Evolutionary conservation across 1,140 invertebrate genomes (phyloP).

Genomic region (Gryon sp.): DNA sequence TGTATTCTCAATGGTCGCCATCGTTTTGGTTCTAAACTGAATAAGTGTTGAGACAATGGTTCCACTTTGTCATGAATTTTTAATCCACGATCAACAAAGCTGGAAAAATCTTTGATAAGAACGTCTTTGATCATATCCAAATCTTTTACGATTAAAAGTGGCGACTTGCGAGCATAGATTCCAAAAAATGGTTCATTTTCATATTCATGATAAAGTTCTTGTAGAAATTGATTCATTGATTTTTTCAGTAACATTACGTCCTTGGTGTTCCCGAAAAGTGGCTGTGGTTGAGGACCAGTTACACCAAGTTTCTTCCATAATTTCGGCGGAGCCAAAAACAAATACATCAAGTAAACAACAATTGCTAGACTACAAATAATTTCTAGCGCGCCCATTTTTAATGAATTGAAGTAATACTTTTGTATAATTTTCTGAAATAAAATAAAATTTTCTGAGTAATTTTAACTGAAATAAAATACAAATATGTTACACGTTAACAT

Average conservation of each 20-base stretch:
- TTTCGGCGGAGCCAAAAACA: conserved; percentile 39
- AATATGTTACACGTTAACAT: too few species aligned
- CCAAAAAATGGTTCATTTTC: conserved; percentile 75
- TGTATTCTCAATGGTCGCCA: conserved; percentile 80
- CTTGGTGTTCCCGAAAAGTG: conserved; percentile 70
- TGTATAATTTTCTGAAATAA: neutral
- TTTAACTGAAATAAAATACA: too few species aligned
- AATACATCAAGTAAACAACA: conserved; percentile 55
- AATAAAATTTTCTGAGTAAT: neutral
- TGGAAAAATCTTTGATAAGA: conserved; percentile 78
- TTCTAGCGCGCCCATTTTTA: conserved; percentile 42
- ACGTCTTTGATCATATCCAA: conserved; percentile 77
- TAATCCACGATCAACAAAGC: conserved; percentile 75
- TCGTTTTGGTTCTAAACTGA: conserved; percentile 69
- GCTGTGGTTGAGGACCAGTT: conserved; percentile 62
- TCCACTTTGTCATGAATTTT: conserved; percentile 68
- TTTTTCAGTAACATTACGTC: conserved; percentile 46
- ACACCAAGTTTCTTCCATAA: conserved; percentile 72
- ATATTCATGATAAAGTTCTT: conserved; percentile 63
- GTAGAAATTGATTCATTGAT: conserved; percentile 30
- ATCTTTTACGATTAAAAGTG: conserved; percentile 74
- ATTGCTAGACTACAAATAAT: conserved; percentile 24
- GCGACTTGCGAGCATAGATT: conserved; percentile 71
- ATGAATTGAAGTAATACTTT: neutral
- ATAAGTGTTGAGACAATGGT: conserved; percentile 70